These are phyloP conservation scores for Trissoscelio sp. DNA, from an alignment of 2,888 invertebrate species.

Conservation along the genomic window DNA sequence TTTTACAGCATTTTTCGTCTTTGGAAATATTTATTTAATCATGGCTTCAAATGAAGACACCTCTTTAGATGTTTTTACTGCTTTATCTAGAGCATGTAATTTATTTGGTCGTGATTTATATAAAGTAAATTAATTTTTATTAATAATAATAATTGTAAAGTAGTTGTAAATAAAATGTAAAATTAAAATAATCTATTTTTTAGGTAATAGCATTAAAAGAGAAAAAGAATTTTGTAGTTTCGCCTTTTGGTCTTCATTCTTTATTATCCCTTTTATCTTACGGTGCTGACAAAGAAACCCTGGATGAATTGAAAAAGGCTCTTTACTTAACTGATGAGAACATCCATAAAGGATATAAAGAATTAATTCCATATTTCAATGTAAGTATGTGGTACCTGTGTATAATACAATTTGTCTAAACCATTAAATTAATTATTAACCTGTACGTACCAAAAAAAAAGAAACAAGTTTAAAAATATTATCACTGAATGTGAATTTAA, in stretches of 20 bases:
- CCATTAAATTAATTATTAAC: too few relatives aligned
- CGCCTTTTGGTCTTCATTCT: constrained; percentile 80
- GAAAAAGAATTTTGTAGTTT: constrained; percentile 74
- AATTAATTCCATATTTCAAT: constrained; percentile 28
- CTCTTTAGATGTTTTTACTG: not conserved
- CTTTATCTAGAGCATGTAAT: constrained; percentile 53
- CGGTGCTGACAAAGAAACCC: constrained; percentile 76
- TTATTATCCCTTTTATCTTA: constrained; percentile 78
- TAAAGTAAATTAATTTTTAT: constrained; percentile 38
- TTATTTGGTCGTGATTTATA: constrained; percentile 57
- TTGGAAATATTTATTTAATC: constrained; percentile 13
- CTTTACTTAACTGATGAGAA: constrained; percentile 61
- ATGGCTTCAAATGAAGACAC: constrained; percentile 3
- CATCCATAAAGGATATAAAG: constrained; percentile 44
- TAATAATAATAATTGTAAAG: not conserved
- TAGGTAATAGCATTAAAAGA: constrained; percentile 68
- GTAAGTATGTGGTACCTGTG: constrained; percentile 6
- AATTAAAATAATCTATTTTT: constrained; percentile 27
- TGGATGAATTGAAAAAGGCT: constrained; percentile 71
- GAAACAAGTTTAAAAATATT: too few relatives aligned
- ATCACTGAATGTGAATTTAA: too few relatives aligned
- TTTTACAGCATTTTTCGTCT: constrained; percentile 16
- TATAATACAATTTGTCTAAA: too few relatives aligned
- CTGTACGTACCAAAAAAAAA: too few relatives aligned
- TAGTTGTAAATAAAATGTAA: not conserved